Evolutionary conservation across 53 echinoderm and acorn worm species (phyloP).

Genomic region (Paracentrotus lividus): DNA sequence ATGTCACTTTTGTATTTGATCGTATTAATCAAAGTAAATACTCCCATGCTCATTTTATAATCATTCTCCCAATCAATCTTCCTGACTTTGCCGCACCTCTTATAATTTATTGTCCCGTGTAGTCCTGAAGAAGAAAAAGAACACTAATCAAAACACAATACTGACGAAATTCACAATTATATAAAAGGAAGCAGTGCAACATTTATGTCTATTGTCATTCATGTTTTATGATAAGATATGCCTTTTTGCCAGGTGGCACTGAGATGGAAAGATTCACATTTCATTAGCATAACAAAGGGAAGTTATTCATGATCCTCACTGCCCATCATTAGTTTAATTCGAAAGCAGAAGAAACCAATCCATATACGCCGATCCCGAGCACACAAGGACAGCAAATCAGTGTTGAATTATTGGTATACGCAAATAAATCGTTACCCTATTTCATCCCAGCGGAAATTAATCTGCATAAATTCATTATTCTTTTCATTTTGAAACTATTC

Average conservation of each 20-base stretch:
- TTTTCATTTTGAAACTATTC: too few species aligned
- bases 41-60: neutral
- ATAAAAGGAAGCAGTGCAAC: neutral
- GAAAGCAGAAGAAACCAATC: slow-evolving; percentile 2
- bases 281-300: slow-evolving; percentile 54
- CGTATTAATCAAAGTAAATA: slow-evolving; percentile 46
- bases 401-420: neutral
- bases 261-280: slow-evolving; percentile 42
- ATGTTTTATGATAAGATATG: neutral
- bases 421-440: neutral
- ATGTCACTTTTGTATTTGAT: slow-evolving; percentile 8
- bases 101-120: slow-evolving; percentile 10
- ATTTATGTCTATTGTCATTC: slow-evolving; percentile 30
- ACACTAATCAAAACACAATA: slow-evolving; percentile 9
- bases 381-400: neutral
- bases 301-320: slow-evolving; percentile 26
- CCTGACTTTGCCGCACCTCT: neutral
- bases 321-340: slow-evolving; percentile 46
- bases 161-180: slow-evolving; percentile 1
- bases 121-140: too few species aligned
- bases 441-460: slow-evolving; percentile 18
- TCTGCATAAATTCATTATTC: slow-evolving; percentile 40
- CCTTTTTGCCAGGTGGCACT: slow-evolving; percentile 17
- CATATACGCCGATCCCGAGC: neutral
- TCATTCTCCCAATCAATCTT: neutral